Evolutionary conservation across 1,140 invertebrate genomes (phyloP), one percentile per base, ranked within the genome.

Genomic region (Holcopasites calliopsidis): DNA sequence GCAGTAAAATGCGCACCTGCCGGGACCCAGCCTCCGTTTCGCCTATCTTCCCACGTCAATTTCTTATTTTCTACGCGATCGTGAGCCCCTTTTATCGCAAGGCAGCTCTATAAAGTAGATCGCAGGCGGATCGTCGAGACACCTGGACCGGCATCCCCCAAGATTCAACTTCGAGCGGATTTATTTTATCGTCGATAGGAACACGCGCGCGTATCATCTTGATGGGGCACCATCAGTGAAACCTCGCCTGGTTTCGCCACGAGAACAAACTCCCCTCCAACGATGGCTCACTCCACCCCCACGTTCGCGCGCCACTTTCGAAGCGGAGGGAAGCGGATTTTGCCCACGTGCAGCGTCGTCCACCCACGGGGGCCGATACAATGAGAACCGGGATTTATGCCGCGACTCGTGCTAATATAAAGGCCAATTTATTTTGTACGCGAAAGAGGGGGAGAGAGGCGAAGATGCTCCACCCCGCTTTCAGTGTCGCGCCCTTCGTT

Each of bases 341-440:
- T 87, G 84, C 86, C 85, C 80, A 87, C 86, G 83, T 87, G 79
- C 65, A 75, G 42, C 68, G 68, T 72, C 72, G 79, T 86, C 85
- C 87, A 86, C 87, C 88, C 80, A 88, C 87, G 82, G 77, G 54
- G 77, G 64, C 80, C 85, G 87, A 88, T 86, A 90, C 88, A 88
- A 89, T 86, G 87, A 89, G 79, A 74, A 57, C 52, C 64, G 69
- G 81, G 88, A 90, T 90, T 90, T 90, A 90, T 88, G 83, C 79
- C 79, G 80, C 80, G 77, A 85, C 85, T 86, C 76, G 84, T 82
- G 85, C 85, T 88, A 87, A 87, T 90, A 88, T 88, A 87, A 88
- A 88, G 84, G 75, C 85, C 86, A 88, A 88, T 88, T 88, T 88
- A 89, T 88, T 85, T 85, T 77, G 79, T 79, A 75, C 57, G 35